Evolutionary conservation across 2,888 invertebrate genomes (phyloP), one percentile per base, ranked within the genome.

Genomic region (Gymnocheta viridis): DNA sequence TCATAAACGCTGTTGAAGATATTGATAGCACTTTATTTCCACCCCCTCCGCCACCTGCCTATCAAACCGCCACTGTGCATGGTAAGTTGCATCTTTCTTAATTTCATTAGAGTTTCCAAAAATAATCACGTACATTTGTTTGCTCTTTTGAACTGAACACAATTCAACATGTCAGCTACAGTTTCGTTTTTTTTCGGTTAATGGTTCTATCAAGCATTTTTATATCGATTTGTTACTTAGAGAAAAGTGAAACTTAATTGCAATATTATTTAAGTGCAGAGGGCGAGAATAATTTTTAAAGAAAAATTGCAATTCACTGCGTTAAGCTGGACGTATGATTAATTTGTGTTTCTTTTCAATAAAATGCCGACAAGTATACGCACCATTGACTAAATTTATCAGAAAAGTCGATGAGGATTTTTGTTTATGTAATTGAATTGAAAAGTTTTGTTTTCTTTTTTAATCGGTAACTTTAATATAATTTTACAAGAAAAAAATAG

Each of bases 11-110:
- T 70, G 70, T 51, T 62, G 82, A 82, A 76, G 85, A 82, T 86
- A 72, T 84, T 81, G 64, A 79, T 86, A 86, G 87, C 86, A 66
- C 86, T 86, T 77, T 86, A 86, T 88, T 86, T 87, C 88, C 86
- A 78, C 86, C 87, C 24, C 85, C 91, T 78, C 92, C 92, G 54
- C 91, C 91, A 27, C 91, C 91, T 4, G 91, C 91, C 58, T 91
- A 92, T 86, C 92, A 92, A 81, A 92, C 92, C 14, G 92, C 92
- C 35, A 91, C 91, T 10, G 91, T 92, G 67, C 91, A 91, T 82
- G 90, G 92, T 92, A 82, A 91, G 92, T 90, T 38, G 22, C 19
- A n/a, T 7, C 24, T 19, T 38, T 56, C 17, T 19, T 4, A n/a
- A 44, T 38, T 77, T 27, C 27, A 29, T 35, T 56, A 3, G 7